Base-by-base conservation (phyloP, 2,888 invertebrate species). In the Andrena minutula region DNA sequence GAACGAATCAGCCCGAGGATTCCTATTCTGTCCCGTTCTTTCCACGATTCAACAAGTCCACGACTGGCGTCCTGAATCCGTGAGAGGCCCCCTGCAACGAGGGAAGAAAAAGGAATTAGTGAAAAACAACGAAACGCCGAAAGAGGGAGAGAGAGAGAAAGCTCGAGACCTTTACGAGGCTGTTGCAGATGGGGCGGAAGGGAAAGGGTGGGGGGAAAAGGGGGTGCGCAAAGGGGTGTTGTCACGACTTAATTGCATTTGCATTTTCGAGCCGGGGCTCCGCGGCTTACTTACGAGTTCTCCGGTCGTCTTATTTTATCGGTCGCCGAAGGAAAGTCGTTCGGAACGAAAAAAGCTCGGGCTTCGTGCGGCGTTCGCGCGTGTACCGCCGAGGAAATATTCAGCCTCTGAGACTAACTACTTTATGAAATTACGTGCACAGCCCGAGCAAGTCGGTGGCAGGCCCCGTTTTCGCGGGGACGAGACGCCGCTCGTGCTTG, bases 231-330 rank as follows among this genome's bases (percentile, higher is more conserved):
- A 49, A 28, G 32, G 32, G 69, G 41, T 58, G 53, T 70, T 75
- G 71, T 71, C 75, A 32, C 41, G 66, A 47, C 65, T 80, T 84
- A 84, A 86, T 90, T 89, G 88, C 87, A 89, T 90, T 88, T 90
- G 86, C 89, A 90, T 90, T 89, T 88, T 78, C 75, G 63, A 75
- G 70, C 53, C 53, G 20, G 61, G 20, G 32, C 64, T 65, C 49
- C 32, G 23, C 23, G 56, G 66, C 56, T 80, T 77, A 83, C 83
- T 83, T 73, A 64, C 56, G 64, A 77, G 66, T 70, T 80, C 66
- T 49, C 65, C 64, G 60, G 74, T 85, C 73, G 73, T 66, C 73
- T 75, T 70, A 80, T 80, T 83, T 81, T 71, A 85, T 75, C 65
- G 72, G 68, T 60, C 58, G 72, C 26, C 51, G 63, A 32, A 66